These are phyloP conservation scores for Ranitomeya imitator DNA, from an alignment of 2,113 vertebrate genomes.

Conservation along the genomic window DNA sequence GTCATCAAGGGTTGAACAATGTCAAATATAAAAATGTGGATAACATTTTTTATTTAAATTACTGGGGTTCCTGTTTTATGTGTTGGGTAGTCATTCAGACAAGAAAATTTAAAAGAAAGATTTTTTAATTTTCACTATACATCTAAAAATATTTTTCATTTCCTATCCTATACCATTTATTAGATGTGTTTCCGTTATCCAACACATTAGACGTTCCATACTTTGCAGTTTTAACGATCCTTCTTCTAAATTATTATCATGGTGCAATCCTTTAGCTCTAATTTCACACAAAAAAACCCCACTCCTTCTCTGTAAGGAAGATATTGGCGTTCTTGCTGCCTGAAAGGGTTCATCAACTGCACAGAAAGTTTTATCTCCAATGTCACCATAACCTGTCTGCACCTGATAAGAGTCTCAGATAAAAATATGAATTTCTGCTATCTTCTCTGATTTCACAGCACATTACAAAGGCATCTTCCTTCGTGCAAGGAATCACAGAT, in stretches of 20 bases:
- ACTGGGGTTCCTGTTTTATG: too few relatives aligned
- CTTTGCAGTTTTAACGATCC: neutral
- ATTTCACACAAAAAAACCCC: neutral
- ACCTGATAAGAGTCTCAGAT: constrained; percentile 41
- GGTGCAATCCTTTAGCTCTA: neutral
- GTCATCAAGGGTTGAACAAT: too few relatives aligned
- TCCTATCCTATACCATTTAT: neutral
- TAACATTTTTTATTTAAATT: too few relatives aligned
- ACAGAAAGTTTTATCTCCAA: constrained; percentile 43
- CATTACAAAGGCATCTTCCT: constrained; percentile 39
- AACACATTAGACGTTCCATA: neutral
- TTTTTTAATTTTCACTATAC: too few relatives aligned
- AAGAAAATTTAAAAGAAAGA: too few relatives aligned
- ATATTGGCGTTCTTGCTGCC: constrained; percentile 40
- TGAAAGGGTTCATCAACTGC: constrained; percentile 27
- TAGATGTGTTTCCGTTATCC: neutral
- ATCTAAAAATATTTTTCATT: too few relatives aligned
- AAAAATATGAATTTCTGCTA: constrained; percentile 38
- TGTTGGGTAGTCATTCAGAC: too few relatives aligned
- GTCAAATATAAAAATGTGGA: too few relatives aligned
- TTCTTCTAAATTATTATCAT: neutral
- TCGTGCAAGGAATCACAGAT: constrained; percentile 10
- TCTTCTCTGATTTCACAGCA: constrained; percentile 36
- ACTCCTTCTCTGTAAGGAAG: constrained; percentile 1
- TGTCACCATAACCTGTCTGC: constrained; percentile 52